phyloP scores from a whole-genome alignment of 2,797 vertebrate species.

The Sebastes taczanowskii region DNA sequence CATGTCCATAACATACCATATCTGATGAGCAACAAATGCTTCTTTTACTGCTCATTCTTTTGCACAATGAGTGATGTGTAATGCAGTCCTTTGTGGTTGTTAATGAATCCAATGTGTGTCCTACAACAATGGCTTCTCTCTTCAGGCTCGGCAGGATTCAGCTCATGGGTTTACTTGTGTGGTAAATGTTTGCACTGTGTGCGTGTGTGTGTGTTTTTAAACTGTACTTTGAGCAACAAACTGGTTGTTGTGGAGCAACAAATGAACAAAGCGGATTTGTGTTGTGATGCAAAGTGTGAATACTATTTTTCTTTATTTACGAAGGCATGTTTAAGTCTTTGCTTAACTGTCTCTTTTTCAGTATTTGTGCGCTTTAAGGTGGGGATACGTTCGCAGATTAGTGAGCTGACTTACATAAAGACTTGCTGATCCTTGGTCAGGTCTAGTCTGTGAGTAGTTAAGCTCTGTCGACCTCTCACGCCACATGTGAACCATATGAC shows the following conservation, averaged over 20 bases:
- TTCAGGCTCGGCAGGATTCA: conserved; percentile 88
- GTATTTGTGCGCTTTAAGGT: conserved; percentile 28
- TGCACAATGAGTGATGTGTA: conserved; percentile 20
- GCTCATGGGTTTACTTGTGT: conserved; percentile 97
- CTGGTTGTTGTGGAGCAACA: conserved; percentile 19
- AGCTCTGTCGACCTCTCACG: background rate
- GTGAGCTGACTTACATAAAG: conserved; percentile 5
- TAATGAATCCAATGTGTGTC: conserved; percentile 34
- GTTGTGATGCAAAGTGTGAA: conserved; percentile 4
- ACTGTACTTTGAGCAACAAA: background rate
- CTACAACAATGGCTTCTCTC: conserved; percentile 55
- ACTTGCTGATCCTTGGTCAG: background rate
- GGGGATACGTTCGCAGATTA: conserved; percentile 40
- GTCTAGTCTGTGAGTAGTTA: background rate
- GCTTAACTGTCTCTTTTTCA: background rate
- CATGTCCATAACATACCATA: background rate
- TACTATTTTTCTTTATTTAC: background rate
- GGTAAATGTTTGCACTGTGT: conserved; percentile 87
- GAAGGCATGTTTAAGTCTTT: conserved; percentile 8
- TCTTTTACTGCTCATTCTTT: conserved; percentile 2
- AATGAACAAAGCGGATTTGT: conserved; percentile 32
- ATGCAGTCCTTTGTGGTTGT: conserved; percentile 24
- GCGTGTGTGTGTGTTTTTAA: conserved; percentile 1
- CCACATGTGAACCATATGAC: background rate
- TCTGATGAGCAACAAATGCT: background rate